A percentile compares a stretch with the other conserved stretches of the same genome.
phyloP scores from a whole-genome alignment of 2,888 invertebrate species.

The Heteromurus nitidus region DNA sequence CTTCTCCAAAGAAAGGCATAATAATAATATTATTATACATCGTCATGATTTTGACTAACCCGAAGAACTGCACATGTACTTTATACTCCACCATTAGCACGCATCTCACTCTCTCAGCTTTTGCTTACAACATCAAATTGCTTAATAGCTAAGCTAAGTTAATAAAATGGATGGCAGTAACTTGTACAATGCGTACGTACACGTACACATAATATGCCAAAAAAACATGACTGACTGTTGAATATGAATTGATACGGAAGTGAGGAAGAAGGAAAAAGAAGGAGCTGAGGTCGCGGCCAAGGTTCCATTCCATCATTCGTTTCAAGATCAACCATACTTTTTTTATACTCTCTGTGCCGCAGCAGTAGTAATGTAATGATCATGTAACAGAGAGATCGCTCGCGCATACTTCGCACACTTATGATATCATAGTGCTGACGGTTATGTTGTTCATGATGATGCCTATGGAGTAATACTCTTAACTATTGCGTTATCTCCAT shows the following conservation, averaged over 20 bases:
- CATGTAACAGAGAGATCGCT: constrained; percentile 36
- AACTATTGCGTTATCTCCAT: constrained; percentile 61
- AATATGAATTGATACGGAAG: constrained; percentile 69
- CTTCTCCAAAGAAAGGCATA: too few relatives aligned
- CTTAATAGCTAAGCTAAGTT: too few relatives aligned
- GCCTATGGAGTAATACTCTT: constrained; percentile 51
- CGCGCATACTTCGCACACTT: background rate
- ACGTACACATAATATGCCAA: too few relatives aligned
- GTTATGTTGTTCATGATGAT: constrained; percentile 24
- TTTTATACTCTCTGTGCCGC: constrained; percentile 40
- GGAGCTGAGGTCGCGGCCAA: constrained; percentile 74
- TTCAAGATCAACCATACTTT: constrained; percentile 61
- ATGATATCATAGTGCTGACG: constrained; percentile 26
- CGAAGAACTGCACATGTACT: too few relatives aligned
- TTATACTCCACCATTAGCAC: too few relatives aligned
- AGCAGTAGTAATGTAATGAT: constrained; percentile 55
- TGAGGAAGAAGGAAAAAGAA: constrained; percentile 72
- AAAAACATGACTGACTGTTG: too few relatives aligned
- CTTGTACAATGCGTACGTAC: too few relatives aligned
- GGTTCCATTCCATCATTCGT: constrained; percentile 68
- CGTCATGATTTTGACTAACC: too few relatives aligned
- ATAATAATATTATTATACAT: too few relatives aligned
- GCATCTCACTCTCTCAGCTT: too few relatives aligned
- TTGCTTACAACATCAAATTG: too few relatives aligned
- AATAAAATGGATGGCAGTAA: too few relatives aligned